Percentiles rank a stretch among this genome's conserved stretches.
Evolutionary conservation across 1,140 invertebrate species (phyloP).

Genomic region (Whitmania pigra): DNA sequence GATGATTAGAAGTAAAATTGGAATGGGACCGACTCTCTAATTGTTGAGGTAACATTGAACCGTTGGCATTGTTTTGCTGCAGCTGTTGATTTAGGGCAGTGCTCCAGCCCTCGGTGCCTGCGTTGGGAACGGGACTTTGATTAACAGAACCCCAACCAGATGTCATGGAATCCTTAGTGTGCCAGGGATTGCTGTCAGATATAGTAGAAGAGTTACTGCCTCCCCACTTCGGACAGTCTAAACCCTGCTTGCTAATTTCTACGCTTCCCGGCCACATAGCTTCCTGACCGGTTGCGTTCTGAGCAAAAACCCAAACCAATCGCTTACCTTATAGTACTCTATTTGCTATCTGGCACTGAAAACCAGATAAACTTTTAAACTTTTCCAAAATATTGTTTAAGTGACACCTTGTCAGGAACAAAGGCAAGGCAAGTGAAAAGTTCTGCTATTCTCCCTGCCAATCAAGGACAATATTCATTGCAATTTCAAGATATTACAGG

Average conservation of each 20-base stretch:
- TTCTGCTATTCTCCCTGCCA: too few species aligned
- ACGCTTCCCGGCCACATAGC: conserved; percentile 6
- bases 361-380: too few species aligned
- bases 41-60: conserved; percentile 11
- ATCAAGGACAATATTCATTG: too few species aligned
- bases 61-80: not conserved
- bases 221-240: conserved; percentile 5
- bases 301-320: too few species aligned
- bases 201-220: not conserved
- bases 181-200: conserved; percentile 4
- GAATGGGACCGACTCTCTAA: conserved; percentile 2
- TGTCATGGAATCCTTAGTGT: conserved; percentile 9
- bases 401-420: too few species aligned
- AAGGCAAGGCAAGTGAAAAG: too few species aligned
- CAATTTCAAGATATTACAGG: too few species aligned
- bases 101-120: conserved; percentile 24
- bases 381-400: too few species aligned
- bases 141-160: conserved; percentile 23
- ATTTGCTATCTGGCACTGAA: too few species aligned
- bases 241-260: conserved; percentile 5
- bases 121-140: conserved; percentile 21
- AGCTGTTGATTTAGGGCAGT: not conserved
- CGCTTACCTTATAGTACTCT: too few species aligned
- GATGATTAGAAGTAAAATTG: not conserved
- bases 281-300: conserved; percentile 10